phyloP scores from a whole-genome alignment of 2,113 vertebrate species.

The Elaphurus davidianus region DNA sequence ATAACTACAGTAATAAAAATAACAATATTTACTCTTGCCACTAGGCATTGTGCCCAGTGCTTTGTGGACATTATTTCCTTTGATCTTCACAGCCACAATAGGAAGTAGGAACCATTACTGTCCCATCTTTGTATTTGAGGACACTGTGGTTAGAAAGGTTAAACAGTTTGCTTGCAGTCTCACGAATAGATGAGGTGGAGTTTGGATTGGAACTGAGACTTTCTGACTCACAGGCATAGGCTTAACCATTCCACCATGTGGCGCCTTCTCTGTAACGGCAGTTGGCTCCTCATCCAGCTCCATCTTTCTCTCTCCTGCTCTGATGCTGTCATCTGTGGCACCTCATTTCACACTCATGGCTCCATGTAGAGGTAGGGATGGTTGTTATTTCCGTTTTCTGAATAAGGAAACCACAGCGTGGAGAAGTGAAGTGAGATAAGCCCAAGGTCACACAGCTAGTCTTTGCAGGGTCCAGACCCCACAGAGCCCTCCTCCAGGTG shows the following conservation, averaged over 20 bases:
- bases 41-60: neutral
- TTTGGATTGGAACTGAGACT: neutral
- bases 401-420: neutral
- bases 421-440: neutral
- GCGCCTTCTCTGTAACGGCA: neutral
- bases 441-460: neutral
- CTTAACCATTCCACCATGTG: neutral
- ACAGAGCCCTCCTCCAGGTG: neutral
- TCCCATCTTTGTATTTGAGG: neutral
- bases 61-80: neutral
- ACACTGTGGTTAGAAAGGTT: neutral
- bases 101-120: neutral
- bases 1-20: neutral
- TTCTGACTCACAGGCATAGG: neutral
- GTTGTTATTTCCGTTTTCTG: neutral
- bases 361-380: too few species aligned
- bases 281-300: neutral
- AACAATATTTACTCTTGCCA: neutral
- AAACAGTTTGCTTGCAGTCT: neutral
- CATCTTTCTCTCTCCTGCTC: neutral
- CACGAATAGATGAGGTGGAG: neutral
- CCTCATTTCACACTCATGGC: neutral
- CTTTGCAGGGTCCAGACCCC: neutral
- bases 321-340: neutral
- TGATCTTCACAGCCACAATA: neutral